phyloP scores from a whole-genome alignment of 2,113 vertebrate species.

The Chamaea fasciata region DNA sequence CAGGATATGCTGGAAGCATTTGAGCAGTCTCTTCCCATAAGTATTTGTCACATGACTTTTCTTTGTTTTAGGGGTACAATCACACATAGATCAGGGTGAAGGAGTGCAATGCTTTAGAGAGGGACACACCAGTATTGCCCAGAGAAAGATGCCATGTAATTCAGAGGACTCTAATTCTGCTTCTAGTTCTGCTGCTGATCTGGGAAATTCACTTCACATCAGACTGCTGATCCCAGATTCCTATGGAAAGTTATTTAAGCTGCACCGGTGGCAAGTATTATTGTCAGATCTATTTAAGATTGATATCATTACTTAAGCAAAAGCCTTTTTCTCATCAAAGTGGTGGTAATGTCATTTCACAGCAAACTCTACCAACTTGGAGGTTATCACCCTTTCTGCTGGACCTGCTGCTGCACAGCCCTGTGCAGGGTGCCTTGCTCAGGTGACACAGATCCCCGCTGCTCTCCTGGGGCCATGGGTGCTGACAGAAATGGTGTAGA shows the following conservation, averaged over 20 bases:
- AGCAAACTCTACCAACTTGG: rapidly evolving
- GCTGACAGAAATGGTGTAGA: background rate
- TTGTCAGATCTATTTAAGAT: background rate
- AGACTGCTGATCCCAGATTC: background rate
- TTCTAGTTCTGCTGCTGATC: background rate
- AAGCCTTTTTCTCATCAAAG: background rate
- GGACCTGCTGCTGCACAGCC: background rate
- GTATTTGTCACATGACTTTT: background rate
- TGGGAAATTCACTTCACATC: background rate
- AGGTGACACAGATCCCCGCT: rapidly evolving
- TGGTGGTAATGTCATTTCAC: background rate
- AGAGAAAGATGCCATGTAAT: background rate
- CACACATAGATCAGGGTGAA: background rate
- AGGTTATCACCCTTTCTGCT: background rate
- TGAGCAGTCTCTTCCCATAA: background rate
- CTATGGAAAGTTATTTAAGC: background rate
- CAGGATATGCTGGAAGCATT: background rate
- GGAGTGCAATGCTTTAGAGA: background rate
- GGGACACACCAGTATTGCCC: background rate
- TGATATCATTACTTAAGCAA: background rate
- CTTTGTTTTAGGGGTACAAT: background rate
- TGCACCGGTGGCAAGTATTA: background rate
- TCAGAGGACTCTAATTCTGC: background rate
- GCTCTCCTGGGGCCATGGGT: rapidly evolving
- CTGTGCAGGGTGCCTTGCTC: rapidly evolving